Evolutionary conservation across 2,888 invertebrate genomes (phyloP).

Genomic region (Agrochola lota): DNA sequence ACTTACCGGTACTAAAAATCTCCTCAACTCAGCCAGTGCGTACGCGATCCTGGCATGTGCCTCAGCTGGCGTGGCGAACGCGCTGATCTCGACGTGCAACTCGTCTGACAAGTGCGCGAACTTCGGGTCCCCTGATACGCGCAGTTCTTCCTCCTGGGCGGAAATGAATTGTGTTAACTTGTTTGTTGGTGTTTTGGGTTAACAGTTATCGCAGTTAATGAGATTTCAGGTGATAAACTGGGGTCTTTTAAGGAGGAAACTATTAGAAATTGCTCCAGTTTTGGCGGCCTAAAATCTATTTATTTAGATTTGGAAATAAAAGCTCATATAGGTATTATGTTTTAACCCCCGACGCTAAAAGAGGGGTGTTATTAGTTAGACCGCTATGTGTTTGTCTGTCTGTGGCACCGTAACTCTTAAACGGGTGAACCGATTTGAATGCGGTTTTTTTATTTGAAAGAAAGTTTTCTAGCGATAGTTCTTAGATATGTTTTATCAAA

Average conservation of each 20-base stretch:
- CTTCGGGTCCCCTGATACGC: constrained; percentile 97
- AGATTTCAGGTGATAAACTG: not conserved
- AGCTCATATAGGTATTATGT: too few species aligned
- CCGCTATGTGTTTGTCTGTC: too few species aligned
- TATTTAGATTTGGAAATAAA: too few species aligned
- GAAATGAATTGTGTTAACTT: not conserved
- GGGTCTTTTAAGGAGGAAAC: not conserved
- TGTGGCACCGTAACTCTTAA: too few species aligned
- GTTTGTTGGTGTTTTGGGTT: not conserved
- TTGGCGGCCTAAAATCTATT: too few species aligned
- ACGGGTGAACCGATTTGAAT: too few species aligned
- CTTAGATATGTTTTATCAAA: too few species aligned
- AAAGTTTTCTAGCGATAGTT: too few species aligned
- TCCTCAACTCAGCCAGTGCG: constrained; percentile 94
- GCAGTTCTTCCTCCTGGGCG: constrained; percentile 96
- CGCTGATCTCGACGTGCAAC: constrained; percentile 97
- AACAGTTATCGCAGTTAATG: not conserved
- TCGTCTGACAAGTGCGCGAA: constrained; percentile 98
- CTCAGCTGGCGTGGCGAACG: constrained; percentile 97
- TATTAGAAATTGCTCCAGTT: not conserved
- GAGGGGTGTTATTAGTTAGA: too few species aligned
- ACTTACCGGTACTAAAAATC: constrained; percentile 94
- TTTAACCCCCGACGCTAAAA: too few species aligned
- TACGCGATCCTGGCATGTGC: constrained; percentile 96
- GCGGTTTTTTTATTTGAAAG: too few species aligned